Evolutionary conservation across 2,113 vertebrate genomes (phyloP).

Genomic region (Otus sunia): DNA sequence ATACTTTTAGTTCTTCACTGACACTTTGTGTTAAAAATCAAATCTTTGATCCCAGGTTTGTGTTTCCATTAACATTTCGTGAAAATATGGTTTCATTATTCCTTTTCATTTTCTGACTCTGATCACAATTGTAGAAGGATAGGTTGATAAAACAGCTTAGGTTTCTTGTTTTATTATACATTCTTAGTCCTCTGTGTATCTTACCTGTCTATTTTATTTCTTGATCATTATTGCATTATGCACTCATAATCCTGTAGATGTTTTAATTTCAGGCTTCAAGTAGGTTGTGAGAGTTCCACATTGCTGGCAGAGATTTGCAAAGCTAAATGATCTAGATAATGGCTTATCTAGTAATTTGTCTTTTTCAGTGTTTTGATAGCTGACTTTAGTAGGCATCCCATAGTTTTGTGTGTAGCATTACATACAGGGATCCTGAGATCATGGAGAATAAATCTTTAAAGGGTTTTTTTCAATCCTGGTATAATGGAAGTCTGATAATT

Average conservation of each 20-base stretch:
- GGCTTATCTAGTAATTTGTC: neutral
- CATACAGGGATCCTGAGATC: neutral
- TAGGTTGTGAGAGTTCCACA: neutral
- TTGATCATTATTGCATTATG: neutral
- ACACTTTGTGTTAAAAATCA: neutral
- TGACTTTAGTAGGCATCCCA: neutral
- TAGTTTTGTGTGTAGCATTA: neutral
- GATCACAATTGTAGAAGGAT: neutral
- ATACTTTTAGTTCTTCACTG: neutral
- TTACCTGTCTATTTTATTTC: neutral
- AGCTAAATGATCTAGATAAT: neutral
- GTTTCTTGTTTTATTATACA: neutral
- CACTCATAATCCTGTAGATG: neutral
- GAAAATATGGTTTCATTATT: neutral
- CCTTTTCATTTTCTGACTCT: conserved; percentile 16
- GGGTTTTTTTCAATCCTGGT: neutral
- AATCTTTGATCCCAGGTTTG: conserved; percentile 10
- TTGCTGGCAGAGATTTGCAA: neutral
- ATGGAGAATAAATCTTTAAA: neutral
- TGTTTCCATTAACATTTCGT: neutral
- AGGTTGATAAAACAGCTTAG: neutral
- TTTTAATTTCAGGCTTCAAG: neutral
- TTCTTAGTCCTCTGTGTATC: neutral
- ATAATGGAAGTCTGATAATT: neutral
- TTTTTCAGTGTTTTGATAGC: neutral